Percentiles rank a stretch among this genome's conserved stretches.
Evolutionary conservation across 1,140 invertebrate genomes (phyloP).

Genomic region (Caenorhabditis brenneri): DNA sequence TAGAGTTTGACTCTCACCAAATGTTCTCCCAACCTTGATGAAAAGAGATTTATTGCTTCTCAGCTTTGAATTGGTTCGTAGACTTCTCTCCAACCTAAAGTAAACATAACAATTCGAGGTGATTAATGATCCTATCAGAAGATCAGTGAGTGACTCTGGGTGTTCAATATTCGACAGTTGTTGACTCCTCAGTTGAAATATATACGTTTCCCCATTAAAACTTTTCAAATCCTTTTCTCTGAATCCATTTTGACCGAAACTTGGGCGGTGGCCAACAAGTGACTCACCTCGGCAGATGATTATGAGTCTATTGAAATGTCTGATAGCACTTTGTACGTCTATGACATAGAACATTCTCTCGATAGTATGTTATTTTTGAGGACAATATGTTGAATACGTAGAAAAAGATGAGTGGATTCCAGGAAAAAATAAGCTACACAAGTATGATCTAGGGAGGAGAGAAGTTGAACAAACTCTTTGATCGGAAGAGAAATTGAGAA

Average conservation of each 20-base stretch:
- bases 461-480: too few species aligned
- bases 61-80: not conserved
- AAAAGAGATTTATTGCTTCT: not conserved
- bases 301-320: not conserved
- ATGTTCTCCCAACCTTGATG: too few species aligned
- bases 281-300: not conserved
- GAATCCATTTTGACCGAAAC: not conserved
- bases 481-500: too few species aligned
- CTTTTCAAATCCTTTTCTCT: too few species aligned
- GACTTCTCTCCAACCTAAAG: not conserved
- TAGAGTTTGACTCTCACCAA: too few species aligned
- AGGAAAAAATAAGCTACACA: too few species aligned
- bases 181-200: not conserved
- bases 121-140: not conserved
- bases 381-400: not conserved
- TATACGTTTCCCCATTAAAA: too few species aligned
- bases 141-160: not conserved
- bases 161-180: not conserved
- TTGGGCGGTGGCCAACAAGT: not conserved
- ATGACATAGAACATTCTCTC: not conserved
- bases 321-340: not conserved
- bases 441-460: too few species aligned
- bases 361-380: too few species aligned
- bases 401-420: not conserved
- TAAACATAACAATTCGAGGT: not conserved